Evolutionary conservation across 1,140 invertebrate species (phyloP).

Genomic region (Temnothorax longispinosus): DNA sequence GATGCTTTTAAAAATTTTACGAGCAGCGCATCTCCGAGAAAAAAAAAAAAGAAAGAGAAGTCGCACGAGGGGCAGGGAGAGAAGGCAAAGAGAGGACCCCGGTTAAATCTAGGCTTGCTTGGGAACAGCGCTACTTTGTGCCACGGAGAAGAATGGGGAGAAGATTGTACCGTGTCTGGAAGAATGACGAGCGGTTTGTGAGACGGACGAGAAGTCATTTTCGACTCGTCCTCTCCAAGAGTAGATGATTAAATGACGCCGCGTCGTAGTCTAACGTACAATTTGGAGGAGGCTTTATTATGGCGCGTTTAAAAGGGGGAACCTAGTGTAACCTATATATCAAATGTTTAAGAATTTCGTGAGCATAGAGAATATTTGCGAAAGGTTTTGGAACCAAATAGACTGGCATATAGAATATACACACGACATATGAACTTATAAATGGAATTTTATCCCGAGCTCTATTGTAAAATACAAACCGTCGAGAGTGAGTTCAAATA

Average conservation of each 20-base stretch:
- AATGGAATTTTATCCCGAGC: background rate
- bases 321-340: background rate
- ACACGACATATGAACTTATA: background rate
- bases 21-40: conserved; percentile 5
- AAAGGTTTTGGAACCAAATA: background rate
- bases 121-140: conserved; percentile 35
- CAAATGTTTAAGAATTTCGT: background rate
- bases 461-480: background rate
- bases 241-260: conserved; percentile 40
- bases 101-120: conserved; percentile 38
- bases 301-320: background rate
- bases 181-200: conserved; percentile 37
- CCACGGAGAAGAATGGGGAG: conserved; percentile 8
- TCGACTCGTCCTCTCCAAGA: conserved; percentile 21
- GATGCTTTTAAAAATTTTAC: conserved; percentile 57
- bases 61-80: background rate
- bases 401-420: background rate
- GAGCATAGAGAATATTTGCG: background rate
- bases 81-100: conserved; percentile 13
- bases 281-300: conserved; percentile 43
- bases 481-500: background rate
- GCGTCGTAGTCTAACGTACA: conserved; percentile 52
- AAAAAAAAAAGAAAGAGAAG: background rate
- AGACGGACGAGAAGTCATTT: conserved; percentile 30
- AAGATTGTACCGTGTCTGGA: conserved; percentile 53